Percentiles rank a stretch among this genome's conserved stretches.
These are phyloP conservation scores for Apis mellifera DNA, from an alignment of 1,140 invertebrate genomes.

Conservation along the genomic window Amel_HAv3.1 CM009943.2:7960501-7961000, in stretches of 20 bases:
- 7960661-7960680: conserved; percentile 8
- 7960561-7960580: conserved; percentile 8
- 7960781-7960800: no score
- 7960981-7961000: conserved; percentile 68
- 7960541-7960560: conserved; percentile 37
- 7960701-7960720: conserved; percentile 47
- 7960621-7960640: not conserved
- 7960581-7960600: conserved; percentile 34
- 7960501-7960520: no score
- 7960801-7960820: no score
- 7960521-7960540: conserved; percentile 11
- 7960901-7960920: conserved; percentile 63
- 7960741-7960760: not conserved
- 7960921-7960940: conserved; percentile 59
- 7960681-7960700: conserved; percentile 35
- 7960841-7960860: not conserved
- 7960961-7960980: conserved; percentile 67
- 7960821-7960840: no score
- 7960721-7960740: conserved; percentile 51
- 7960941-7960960: conserved; percentile 64
- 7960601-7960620: conserved; percentile 32
- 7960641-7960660: conserved; percentile 11
- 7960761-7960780: not conserved
- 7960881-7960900: conserved; percentile 54
- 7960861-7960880: conserved; percentile 3